phyloP scores from a whole-genome alignment of 2,888 invertebrate genomes.

The Palloptera scutellata region DNA sequence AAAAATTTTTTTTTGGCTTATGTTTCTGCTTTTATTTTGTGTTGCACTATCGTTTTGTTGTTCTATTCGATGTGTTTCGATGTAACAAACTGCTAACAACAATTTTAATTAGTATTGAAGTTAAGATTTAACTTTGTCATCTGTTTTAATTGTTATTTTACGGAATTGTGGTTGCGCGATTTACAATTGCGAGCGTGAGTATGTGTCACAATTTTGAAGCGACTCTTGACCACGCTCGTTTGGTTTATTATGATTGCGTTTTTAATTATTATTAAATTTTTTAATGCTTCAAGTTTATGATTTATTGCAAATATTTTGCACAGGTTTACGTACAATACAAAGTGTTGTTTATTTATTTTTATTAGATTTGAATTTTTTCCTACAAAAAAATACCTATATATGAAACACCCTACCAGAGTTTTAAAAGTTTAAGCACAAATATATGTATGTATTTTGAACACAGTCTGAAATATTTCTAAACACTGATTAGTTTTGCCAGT shows the following conservation, averaged over 20 bases:
- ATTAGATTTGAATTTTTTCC: too few relatives aligned
- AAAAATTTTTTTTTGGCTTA: background rate
- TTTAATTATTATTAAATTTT: background rate
- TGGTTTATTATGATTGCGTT: background rate
- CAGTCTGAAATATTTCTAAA: too few relatives aligned
- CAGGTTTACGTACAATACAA: too few relatives aligned
- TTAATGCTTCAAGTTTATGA: too few relatives aligned
- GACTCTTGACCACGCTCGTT: background rate
- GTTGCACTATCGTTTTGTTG: background rate
- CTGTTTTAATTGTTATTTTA: slow-evolving; percentile 21
- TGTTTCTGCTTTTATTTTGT: background rate
- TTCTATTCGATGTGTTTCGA: background rate
- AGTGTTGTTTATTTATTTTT: too few relatives aligned
- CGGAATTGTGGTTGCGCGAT: background rate
- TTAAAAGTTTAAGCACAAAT: too few relatives aligned
- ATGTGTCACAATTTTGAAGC: background rate
- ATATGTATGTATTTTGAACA: too few relatives aligned
- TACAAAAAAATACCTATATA: too few relatives aligned
- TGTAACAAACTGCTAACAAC: slow-evolving; percentile 8
- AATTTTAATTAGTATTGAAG: slow-evolving; percentile 17
- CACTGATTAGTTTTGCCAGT: too few relatives aligned
- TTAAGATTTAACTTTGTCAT: background rate
- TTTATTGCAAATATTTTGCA: too few relatives aligned
- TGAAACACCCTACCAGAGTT: too few relatives aligned
- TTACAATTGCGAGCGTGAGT: background rate